Percentiles rank a stretch among this genome's conserved stretches.
These are phyloP conservation scores for Ornithoptera alexandrae DNA, from an alignment of 2,888 invertebrate genomes.

Conservation along the genomic window DNA sequence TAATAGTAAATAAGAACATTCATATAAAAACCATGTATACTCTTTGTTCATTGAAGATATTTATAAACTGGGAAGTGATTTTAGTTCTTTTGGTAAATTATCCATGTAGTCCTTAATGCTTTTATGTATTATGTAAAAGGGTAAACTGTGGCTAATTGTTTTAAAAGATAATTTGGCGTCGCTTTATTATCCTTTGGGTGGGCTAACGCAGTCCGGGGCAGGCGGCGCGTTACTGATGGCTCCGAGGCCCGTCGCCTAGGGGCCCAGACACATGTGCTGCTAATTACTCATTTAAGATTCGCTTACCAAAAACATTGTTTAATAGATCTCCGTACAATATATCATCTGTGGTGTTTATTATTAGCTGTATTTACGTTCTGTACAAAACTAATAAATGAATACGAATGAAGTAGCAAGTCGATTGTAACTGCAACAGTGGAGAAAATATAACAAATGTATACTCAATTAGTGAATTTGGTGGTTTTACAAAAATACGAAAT, in stretches of 20 bases:
- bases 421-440: not conserved
- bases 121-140: conserved; percentile 41
- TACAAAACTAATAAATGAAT: not conserved
- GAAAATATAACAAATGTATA: not conserved
- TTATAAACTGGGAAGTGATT: too few species aligned
- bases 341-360: conserved; percentile 3
- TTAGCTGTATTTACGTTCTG: not conserved
- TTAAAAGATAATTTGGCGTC: conserved; percentile 71
- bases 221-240: conserved; percentile 62
- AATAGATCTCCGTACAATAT: conserved; percentile 25
- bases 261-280: conserved; percentile 61
- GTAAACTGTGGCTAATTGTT: conserved; percentile 70
- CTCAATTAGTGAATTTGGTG: too few species aligned
- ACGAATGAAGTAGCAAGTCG: not conserved
- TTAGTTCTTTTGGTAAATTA: not conserved
- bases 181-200: conserved; percentile 65
- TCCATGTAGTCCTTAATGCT: not conserved
- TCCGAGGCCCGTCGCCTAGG: conserved; percentile 38
- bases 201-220: conserved; percentile 49
- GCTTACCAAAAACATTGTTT: conserved; percentile 40
- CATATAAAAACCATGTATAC: too few species aligned
- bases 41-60: too few species aligned
- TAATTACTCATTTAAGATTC: conserved; percentile 64
- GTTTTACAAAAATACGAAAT: too few species aligned
- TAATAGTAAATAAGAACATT: too few species aligned